Percentiles rank a stretch among this genome's conserved stretches.
These are phyloP conservation scores for Neoseiulus cucumeris DNA, from an alignment of 1,140 invertebrate genomes.

Conservation along the genomic window DNA sequence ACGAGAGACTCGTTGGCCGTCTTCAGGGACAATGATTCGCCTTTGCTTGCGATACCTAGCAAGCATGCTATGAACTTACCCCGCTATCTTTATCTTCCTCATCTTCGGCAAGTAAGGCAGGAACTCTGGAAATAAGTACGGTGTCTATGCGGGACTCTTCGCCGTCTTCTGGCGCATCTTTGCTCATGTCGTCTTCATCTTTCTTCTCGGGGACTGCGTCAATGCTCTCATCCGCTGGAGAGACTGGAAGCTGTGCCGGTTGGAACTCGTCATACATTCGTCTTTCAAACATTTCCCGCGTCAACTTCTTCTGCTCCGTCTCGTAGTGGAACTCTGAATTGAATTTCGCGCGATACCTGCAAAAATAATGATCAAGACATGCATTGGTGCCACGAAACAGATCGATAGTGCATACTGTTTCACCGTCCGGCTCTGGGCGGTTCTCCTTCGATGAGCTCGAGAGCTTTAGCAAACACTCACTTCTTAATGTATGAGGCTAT, in stretches of 20 bases:
- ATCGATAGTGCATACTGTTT: no score
- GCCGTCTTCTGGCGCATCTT: not conserved
- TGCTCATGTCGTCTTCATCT: not conserved
- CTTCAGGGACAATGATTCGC: no score
- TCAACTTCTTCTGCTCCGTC: conserved; percentile 4
- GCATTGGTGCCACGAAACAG: no score
- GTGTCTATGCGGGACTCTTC: not conserved
- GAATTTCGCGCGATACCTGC: not conserved
- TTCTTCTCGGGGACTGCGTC: not conserved
- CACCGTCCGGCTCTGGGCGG: no score
- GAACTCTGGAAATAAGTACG: not conserved
- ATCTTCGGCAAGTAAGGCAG: not conserved
- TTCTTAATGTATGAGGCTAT: not conserved
- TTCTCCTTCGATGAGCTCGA: no score
- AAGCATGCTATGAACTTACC: no score
- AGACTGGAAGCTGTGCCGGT: not conserved
- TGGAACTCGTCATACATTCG: not conserved
- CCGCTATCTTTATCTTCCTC: conserved; percentile 6
- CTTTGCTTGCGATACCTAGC: no score
- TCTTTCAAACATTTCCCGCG: not conserved
- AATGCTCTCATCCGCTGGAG: not conserved
- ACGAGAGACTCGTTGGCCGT: no score
- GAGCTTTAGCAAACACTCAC: not conserved
- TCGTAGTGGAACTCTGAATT: not conserved
- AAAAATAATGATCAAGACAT: not conserved